phyloP scores from a whole-genome alignment of 2,113 vertebrate species.

The Hippocampus barbouri region DNA sequence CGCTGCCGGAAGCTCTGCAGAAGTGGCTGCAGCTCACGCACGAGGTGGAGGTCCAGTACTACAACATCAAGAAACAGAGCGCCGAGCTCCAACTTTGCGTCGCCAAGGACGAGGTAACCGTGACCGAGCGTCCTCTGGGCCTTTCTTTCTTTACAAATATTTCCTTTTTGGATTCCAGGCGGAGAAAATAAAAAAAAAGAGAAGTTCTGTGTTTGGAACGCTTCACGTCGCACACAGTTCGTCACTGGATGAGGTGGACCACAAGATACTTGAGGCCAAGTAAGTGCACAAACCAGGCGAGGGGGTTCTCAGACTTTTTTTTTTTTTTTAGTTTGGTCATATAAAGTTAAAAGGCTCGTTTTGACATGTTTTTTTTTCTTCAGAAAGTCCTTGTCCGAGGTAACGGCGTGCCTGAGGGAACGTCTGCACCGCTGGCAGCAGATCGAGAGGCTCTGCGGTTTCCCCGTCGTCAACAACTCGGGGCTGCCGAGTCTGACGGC shows the following conservation, averaged over 20 bases:
- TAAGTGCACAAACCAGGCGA: constrained; percentile 61
- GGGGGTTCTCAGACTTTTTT: too few species aligned
- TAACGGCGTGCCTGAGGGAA: constrained; percentile 92
- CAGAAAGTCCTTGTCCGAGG: constrained; percentile 92
- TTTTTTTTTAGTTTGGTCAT: too few species aligned
- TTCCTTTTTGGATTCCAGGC: constrained; percentile 71
- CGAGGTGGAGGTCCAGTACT: constrained; percentile 97
- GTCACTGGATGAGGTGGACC: constrained; percentile 96
- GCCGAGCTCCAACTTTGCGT: constrained; percentile 90
- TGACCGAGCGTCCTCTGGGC: background rate
- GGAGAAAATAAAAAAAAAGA: constrained; percentile 98
- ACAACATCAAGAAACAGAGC: constrained; percentile 97
- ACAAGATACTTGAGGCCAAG: constrained; percentile 99
- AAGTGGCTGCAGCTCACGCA: constrained; percentile 98
- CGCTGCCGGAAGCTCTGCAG: constrained; percentile 92
- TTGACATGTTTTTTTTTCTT: background rate
- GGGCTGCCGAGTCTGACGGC: constrained; percentile 91
- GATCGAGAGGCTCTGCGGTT: constrained; percentile 97
- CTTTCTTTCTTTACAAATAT: background rate
- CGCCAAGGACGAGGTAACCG: constrained; percentile 91
- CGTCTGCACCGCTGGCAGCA: constrained; percentile 98
- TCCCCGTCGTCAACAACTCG: constrained; percentile 93
- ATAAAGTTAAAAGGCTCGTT: too few species aligned
- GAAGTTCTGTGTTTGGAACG: constrained; percentile 92
- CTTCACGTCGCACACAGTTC: constrained; percentile 97